Evolutionary conservation across 1,140 invertebrate species (phyloP).

Genomic region (Drosophila auraria): DNA sequence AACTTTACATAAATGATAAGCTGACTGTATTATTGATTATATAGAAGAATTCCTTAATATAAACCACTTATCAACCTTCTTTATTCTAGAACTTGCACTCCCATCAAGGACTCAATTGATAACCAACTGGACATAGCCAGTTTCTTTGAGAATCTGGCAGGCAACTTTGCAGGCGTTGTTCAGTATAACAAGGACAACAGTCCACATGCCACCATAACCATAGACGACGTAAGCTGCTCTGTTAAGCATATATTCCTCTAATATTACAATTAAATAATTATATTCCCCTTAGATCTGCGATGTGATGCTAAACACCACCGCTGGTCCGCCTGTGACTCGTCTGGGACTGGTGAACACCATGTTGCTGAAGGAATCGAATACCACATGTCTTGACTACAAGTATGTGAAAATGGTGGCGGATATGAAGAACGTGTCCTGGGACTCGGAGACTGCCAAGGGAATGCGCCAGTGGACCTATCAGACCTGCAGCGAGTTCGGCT

Average conservation of each 20-base stretch:
- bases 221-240: slow-evolving; percentile 87
- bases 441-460: slow-evolving; percentile 87
- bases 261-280: neutral
- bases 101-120: slow-evolving; percentile 88
- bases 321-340: slow-evolving; percentile 88
- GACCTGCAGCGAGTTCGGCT: slow-evolving; percentile 98
- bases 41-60: too few relatives aligned
- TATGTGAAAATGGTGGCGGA: slow-evolving; percentile 92
- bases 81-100: slow-evolving; percentile 90
- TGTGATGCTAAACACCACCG: slow-evolving; percentile 89
- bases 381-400: slow-evolving; percentile 93
- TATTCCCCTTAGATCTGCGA: slow-evolving; percentile 87
- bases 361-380: slow-evolving; percentile 88
- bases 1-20: neutral
- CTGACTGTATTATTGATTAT: too few relatives aligned
- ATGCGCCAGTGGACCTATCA: slow-evolving; percentile 97
- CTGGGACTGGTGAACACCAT: slow-evolving; percentile 91
- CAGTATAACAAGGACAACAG: slow-evolving; percentile 98
- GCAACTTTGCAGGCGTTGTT: slow-evolving; percentile 94
- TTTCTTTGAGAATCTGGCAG: slow-evolving; percentile 92
- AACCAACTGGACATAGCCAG: slow-evolving; percentile 91
- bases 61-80: neutral
- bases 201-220: slow-evolving; percentile 90
- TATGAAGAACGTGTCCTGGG: slow-evolving; percentile 90
- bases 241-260: neutral